Evolutionary conservation across 2,797 vertebrate genomes (phyloP).

Genomic region (Tachyglossus aculeatus): DNA sequence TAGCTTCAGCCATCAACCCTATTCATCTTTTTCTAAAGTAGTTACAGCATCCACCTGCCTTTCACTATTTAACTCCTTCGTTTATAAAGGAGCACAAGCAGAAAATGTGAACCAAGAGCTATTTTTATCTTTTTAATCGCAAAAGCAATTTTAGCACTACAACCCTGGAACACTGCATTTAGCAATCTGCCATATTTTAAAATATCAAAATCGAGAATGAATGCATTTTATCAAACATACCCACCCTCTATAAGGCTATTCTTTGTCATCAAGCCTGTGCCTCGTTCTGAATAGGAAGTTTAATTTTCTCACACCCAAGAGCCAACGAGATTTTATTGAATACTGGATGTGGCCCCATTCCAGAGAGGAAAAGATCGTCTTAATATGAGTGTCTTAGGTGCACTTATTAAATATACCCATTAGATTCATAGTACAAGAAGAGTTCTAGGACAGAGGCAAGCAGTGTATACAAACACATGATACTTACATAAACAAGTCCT

Average conservation of each 20-base stretch:
- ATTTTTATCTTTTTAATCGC: slow-evolving; percentile 77
- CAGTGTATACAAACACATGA: not conserved
- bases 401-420: slow-evolving; percentile 34
- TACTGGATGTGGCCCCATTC: slow-evolving; percentile 19
- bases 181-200: slow-evolving; percentile 64
- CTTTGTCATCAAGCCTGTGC: slow-evolving; percentile 45
- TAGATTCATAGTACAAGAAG: slow-evolving; percentile 11
- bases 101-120: slow-evolving; percentile 77
- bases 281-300: slow-evolving; percentile 34
- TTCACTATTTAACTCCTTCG: slow-evolving; percentile 80
- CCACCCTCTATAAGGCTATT: slow-evolving; percentile 47
- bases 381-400: slow-evolving; percentile 25
- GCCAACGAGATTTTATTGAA: slow-evolving; percentile 42
- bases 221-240: slow-evolving; percentile 60
- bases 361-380: slow-evolving; percentile 33
- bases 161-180: slow-evolving; percentile 62
- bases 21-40: slow-evolving; percentile 80
- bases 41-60: slow-evolving; percentile 79
- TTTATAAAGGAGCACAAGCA: slow-evolving; percentile 78
- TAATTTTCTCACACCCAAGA: slow-evolving; percentile 23
- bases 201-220: slow-evolving; percentile 61
- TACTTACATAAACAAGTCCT: too few species aligned
- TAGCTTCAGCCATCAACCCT: slow-evolving; percentile 78
- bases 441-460: not conserved
- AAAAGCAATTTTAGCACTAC: slow-evolving; percentile 72